These are phyloP conservation scores for Urocyon cinereoargenteus DNA, from an alignment of 2,797 vertebrate genomes.

Conservation along the genomic window DNA sequence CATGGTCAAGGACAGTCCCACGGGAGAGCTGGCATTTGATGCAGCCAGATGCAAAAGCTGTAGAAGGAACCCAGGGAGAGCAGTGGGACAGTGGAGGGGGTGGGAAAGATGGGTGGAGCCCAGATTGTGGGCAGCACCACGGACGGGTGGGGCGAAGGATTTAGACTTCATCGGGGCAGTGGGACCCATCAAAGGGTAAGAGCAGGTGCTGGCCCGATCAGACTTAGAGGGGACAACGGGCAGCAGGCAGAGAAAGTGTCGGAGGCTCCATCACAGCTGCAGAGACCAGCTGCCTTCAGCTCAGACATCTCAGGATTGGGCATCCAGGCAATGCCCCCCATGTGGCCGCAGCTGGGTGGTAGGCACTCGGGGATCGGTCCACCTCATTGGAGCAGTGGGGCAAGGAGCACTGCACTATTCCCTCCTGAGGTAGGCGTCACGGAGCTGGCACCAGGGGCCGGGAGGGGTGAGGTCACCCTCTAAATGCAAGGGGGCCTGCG, in stretches of 20 bases:
- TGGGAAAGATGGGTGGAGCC: neutral
- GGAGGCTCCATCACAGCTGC: neutral
- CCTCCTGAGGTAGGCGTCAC: neutral
- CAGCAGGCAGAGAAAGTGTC: neutral
- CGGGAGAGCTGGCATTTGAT: neutral
- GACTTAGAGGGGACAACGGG: neutral
- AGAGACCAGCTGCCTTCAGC: neutral
- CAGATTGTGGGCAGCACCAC: neutral
- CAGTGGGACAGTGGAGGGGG: accelerated
- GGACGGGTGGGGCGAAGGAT: neutral
- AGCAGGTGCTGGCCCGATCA: neutral
- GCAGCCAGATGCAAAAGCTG: neutral
- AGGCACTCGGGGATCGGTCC: neutral
- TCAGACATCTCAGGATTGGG: neutral
- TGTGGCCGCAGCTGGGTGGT: neutral
- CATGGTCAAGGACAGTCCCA: neutral
- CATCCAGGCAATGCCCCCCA: neutral
- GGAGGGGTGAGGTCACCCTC: neutral
- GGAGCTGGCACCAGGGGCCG: neutral
- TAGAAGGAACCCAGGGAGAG: neutral
- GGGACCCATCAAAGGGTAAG: neutral
- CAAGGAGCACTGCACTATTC: neutral
- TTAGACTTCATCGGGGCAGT: neutral
- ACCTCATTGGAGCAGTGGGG: neutral
- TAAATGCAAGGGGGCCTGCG: neutral